Evolutionary conservation across 2,113 vertebrate species (phyloP).

Genomic region (Ochotona curzoniae): DNA sequence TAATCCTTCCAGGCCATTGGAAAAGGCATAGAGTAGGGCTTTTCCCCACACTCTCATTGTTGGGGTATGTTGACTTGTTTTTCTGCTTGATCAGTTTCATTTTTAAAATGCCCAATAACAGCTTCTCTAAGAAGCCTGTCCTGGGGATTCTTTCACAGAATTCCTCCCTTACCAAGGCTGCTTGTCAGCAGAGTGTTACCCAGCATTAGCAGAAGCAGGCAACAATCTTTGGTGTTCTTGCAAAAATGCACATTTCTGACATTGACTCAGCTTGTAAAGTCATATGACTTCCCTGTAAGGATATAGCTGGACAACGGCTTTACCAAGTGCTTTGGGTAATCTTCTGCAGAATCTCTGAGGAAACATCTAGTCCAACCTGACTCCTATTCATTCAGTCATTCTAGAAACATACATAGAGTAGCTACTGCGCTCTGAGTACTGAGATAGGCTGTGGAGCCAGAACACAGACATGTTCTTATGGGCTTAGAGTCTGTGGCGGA

Average conservation of each 20-base stretch:
- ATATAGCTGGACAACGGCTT: not conserved
- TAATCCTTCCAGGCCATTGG: not conserved
- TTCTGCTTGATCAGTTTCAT: not conserved
- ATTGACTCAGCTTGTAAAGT: not conserved
- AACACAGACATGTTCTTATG: not conserved
- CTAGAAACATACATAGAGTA: not conserved
- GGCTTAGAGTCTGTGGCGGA: not conserved
- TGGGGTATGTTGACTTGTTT: not conserved
- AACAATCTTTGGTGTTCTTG: not conserved
- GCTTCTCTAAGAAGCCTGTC: not conserved
- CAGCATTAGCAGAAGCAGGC: not conserved
- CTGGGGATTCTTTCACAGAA: not conserved
- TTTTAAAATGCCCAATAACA: not conserved
- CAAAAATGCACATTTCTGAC: not conserved
- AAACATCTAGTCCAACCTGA: not conserved
- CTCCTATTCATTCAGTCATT: not conserved
- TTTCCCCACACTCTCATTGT: not conserved
- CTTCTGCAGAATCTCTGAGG: not conserved
- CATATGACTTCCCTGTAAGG: not conserved
- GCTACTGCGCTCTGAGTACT: not conserved
- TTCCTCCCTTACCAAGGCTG: not conserved
- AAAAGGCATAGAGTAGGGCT: not conserved
- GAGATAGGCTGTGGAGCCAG: not conserved
- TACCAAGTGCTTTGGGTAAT: not conserved
- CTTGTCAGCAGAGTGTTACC: not conserved